Evolutionary conservation across 2,797 vertebrate species (phyloP), one percentile per base, ranked within the genome.

Genomic region (Hephaestus fuliginosus): DNA sequence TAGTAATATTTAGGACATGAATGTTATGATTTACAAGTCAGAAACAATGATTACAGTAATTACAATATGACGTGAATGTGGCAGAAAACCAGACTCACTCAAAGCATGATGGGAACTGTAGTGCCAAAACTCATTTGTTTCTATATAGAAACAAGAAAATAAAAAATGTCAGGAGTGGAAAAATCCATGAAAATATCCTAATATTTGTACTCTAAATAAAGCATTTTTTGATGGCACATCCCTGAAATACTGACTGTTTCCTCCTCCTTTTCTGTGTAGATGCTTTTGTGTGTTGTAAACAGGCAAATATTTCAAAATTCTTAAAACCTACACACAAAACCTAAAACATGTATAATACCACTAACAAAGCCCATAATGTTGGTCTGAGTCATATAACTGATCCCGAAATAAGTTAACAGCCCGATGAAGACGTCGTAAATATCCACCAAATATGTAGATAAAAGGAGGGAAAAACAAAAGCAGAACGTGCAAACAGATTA

Each of bases 21-120:
- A 28, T 70, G n/a, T 63, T 49, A 28, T 43, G 15, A 69, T 70
- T 44, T 70, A 13, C 7, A 44, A 56, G 25, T 3, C 52, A 70
- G 25, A 70, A 43, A 53, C 11, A 48, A 30, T 49, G 6, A 64
- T 78, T 57, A 53, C n/a, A 28, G 20, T 44, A 28, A 53, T 51
- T 55, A 10, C 5, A 2, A 52, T 58, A 17, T 49, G 8, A 78
- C 28, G 64, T 5, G 33, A 36, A 36, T 7, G 33, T 36, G 1
- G 39, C 44, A 51, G 25, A 33, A 25, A 20, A 17, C 4, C 41
- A 39, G 44, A 53, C 48, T 49, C 7, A 15, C 39, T 60, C 11
- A 36, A 66, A 65, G 60, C n/a, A 39, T 55, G 30, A 53, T 53
- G 48, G 58, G 48, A 55, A 55, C 25, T 39, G 33, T 28, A 8